These are phyloP conservation scores for Lerista edwardsae DNA, from an alignment of 2,797 vertebrate species.

Conservation along the genomic window DNA sequence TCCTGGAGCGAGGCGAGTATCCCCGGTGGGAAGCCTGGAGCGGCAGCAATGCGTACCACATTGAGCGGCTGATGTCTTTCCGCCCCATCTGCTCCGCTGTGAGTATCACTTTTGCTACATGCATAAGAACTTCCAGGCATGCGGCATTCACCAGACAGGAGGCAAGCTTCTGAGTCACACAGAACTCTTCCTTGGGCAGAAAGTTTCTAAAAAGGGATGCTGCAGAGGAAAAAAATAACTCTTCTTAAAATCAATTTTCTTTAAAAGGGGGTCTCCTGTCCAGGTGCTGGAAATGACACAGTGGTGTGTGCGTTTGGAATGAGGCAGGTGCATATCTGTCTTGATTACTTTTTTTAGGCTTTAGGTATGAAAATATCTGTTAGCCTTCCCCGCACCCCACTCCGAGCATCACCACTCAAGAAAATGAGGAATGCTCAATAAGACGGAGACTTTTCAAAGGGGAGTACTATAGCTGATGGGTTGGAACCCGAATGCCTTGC, in stretches of 20 bases:
- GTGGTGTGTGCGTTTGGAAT: not conserved
- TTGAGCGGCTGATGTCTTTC: conserved; percentile 96
- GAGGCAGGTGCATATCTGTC: not conserved
- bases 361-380: too few species aligned
- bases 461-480: not conserved
- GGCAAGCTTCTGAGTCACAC: too few species aligned
- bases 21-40: conserved; percentile 98
- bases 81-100: conserved; percentile 95
- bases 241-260: too few species aligned
- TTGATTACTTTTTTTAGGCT: not conserved
- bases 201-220: too few species aligned
- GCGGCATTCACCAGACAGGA: not conserved
- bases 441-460: not conserved
- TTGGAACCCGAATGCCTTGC: not conserved
- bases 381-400: not conserved
- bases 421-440: not conserved
- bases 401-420: not conserved
- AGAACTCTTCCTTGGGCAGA: too few species aligned
- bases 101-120: conserved; percentile 64
- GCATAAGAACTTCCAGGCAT: not conserved
- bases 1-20: conserved; percentile 96
- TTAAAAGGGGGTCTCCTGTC: too few species aligned
- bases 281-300: too few species aligned
- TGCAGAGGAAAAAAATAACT: not conserved
- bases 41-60: conserved; percentile 96